phyloP scores from a whole-genome alignment of 2,888 invertebrate genomes.

The Rutpela maculata region DNA sequence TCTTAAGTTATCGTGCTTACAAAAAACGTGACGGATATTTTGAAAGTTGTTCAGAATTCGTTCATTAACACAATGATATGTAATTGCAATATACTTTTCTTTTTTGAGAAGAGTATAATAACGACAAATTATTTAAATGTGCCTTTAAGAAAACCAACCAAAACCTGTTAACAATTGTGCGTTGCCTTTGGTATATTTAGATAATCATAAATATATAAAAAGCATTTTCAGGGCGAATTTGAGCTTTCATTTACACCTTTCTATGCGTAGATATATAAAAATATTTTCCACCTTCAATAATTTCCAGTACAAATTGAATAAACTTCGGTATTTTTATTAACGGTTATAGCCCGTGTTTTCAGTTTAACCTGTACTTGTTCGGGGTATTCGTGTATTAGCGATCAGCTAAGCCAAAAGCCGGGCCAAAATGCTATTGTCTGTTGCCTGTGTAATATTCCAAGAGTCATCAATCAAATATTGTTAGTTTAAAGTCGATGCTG shows the following conservation, averaged over 20 bases:
- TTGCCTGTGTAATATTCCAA: conserved; percentile 52
- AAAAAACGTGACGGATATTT: too few species aligned
- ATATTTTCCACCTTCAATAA: conserved; percentile 12
- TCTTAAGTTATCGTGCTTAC: too few species aligned
- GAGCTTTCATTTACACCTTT: not conserved
- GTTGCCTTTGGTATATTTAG: too few species aligned
- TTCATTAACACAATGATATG: too few species aligned
- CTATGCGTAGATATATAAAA: not conserved
- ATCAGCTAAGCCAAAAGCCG: conserved; percentile 31
- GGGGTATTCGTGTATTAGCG: conserved; percentile 43
- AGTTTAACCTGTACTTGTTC: conserved; percentile 43
- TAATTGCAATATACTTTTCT: too few species aligned
- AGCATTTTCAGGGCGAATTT: too few species aligned
- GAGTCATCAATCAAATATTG: conserved; percentile 61
- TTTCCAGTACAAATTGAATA: conserved; percentile 41
- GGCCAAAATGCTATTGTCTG: conserved; percentile 53
- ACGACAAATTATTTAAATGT: too few species aligned
- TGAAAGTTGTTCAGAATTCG: too few species aligned
- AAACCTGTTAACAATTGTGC: too few species aligned
- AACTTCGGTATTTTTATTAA: conserved; percentile 43
- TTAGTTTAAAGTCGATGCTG: conserved; percentile 52
- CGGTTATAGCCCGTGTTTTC: conserved; percentile 41
- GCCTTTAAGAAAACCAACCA: too few species aligned
- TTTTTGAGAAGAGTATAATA: too few species aligned
- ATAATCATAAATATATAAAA: too few species aligned